Conservation (phyloP, 2,888 invertebrate species). For the Caenorhabditis auriculariae region DNA sequence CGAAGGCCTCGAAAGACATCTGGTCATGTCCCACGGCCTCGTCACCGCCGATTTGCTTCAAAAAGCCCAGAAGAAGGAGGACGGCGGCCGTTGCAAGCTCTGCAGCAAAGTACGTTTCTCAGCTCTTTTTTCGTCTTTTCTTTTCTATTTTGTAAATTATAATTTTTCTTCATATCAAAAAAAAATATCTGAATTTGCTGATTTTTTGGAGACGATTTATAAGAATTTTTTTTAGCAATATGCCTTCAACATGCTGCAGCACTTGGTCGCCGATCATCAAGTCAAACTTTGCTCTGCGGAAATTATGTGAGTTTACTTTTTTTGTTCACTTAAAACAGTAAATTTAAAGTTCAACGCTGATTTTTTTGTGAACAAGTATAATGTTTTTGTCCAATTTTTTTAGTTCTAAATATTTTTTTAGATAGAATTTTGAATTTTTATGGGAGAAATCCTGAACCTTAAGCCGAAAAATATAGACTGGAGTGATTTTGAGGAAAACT, state of each 20-base stretch:
- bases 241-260: conserved; percentile 63
- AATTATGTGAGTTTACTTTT: conserved; percentile 53
- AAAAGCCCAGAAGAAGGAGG: conserved; percentile 89
- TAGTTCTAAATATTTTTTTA: no score
- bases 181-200: background rate
- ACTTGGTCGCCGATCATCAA: conserved; percentile 59
- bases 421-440: no score
- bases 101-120: conserved; percentile 78
- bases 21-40: conserved; percentile 87
- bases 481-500: no score
- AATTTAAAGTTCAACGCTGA: no score
- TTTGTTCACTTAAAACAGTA: no score
- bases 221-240: conserved; percentile 47
- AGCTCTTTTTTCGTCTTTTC: background rate
- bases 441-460: no score
- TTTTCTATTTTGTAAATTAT: background rate
- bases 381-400: no score
- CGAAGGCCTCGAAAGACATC: conserved; percentile 90
- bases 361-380: no score
- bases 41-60: conserved; percentile 95
- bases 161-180: background rate
- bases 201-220: background rate
- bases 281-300: conserved; percentile 61
- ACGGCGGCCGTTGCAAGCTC: conserved; percentile 89
- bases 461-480: no score